Evolutionary conservation across 2,113 vertebrate genomes (phyloP), one percentile per base, ranked within the genome.

Genomic region (Echinops telfairi): DNA sequence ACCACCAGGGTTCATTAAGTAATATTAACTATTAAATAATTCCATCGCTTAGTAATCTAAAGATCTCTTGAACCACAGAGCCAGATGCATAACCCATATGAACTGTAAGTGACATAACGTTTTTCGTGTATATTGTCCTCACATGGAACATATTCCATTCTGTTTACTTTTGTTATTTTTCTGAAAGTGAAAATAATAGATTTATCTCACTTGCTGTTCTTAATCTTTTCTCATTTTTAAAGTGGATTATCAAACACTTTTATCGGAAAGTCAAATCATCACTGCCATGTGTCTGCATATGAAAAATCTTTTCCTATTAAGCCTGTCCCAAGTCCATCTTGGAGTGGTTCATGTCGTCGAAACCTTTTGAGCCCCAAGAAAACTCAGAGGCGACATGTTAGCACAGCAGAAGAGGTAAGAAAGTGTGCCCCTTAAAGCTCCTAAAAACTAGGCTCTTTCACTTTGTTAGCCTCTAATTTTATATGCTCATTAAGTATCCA

Each of bases 251-350:
- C 97, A 96, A 97, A 97, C 94, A 90, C 89, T 25, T 98, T 98
- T 43, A 94, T 6, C 2, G 98, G 97, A 0, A 98, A 98, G 62
- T 96, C 98, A 0, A 96, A 98, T 70, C 97, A 97, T 88, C 98
- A 98, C 40, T 97, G 97, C 95, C 97, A 98, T 3, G 31, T 91
- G 0, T 97, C 98, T 6, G 97, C 98, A 23, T 98, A 97, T 92
- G 98, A 98, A 95, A 98, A 98, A 78, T 97, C 97, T 2, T 98
- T 98, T 81, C 98, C 98, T 4, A 97, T 98, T 92, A 98, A 98
- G 64, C 97, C 98, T 0, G 95, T 97, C 16, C 92, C 89, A 2
- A 98, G 98, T 43, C 98, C 98, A 0, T 96, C 98, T 36, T 98
- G 98, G 97, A 98, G 97, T 80, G 95, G 96, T 10, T 92, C 97